Evolutionary conservation across 2,888 invertebrate genomes (phyloP), one percentile per base, ranked within the genome.

Genomic region (Tricholauxania praeusta): DNA sequence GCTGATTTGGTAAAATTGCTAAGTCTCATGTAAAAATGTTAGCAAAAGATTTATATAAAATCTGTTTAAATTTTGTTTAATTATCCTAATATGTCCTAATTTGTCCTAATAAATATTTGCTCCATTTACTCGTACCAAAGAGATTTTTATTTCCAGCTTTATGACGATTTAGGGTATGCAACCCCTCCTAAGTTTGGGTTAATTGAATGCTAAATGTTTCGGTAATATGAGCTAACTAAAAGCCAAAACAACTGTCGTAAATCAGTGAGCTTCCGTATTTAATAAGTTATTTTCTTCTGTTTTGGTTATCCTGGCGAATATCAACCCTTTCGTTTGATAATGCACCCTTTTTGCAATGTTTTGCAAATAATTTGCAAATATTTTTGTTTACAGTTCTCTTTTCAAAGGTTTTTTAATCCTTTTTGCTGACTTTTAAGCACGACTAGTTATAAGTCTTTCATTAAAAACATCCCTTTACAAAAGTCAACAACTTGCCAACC

Each of bases 301-400:
- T 28, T 39, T 63, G 39, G 6, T 4, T 48, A 19, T n/a, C 7
- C 19, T 47, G 6, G 3, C 12, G 3, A 63, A 57, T 3, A 55
- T 3, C 64, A 49, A 64, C 64, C 49, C 64, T 39, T 39, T 12
- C 32, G 15, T 64, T n/a, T 22, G 5, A 22, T 51, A 51, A 49
- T 47, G 17, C 49, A 12, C 7, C 49, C 12, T 28, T 15, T 8
- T 39, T 28, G 64, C n/a, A 63, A 17, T 60, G 19, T 15, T 8
- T 6, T 59, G 22, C 59, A 59, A 59, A 22, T 64, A 28, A 5
- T 64, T 64, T 49, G 64, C 28, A 51, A 64, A 60, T 60, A n/a
- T 60, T 60, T 60, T 60, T 12, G 60, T 39, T 60, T 60, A 14
- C 32, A 32, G 15, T 22, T 15, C 14, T 39, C 39, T 10, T 8